These are phyloP conservation scores for Papilio demoleus DNA, from an alignment of 2,888 invertebrate species.

Conservation along the genomic window DNA sequence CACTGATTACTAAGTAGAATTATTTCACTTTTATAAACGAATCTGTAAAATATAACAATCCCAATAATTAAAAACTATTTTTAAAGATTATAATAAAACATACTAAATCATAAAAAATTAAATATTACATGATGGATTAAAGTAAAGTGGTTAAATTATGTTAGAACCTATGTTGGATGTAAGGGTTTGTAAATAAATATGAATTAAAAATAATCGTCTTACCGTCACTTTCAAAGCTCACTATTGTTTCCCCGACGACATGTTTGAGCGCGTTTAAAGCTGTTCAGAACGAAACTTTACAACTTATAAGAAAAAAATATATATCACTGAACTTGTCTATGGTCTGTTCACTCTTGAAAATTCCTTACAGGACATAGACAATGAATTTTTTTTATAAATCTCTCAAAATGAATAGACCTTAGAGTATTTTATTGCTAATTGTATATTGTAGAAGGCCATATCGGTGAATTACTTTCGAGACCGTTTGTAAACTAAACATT, in stretches of 20 bases:
- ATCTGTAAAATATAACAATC: conserved; percentile 60
- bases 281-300: conserved; percentile 55
- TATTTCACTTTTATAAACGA: conserved; percentile 47
- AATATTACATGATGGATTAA: conserved; percentile 70
- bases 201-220: conserved; percentile 54
- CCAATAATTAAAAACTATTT: conserved; percentile 68
- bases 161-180: conserved; percentile 56
- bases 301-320: conserved; percentile 17
- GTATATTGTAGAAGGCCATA: conserved; percentile 62
- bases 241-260: conserved; percentile 51
- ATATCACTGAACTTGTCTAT: conserved; percentile 41
- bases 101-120: conserved; percentile 73
- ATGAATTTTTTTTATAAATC: no score
- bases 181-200: conserved; percentile 62
- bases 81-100: conserved; percentile 73
- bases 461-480: conserved; percentile 53
- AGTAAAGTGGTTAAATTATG: conserved; percentile 60
- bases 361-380: not conserved
- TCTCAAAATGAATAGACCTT: conserved; percentile 7
- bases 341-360: conserved; percentile 26
- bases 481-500: conserved; percentile 35
- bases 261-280: conserved; percentile 71
- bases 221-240: not conserved
- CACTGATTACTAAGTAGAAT: conserved; percentile 33
- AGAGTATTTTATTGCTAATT: conserved; percentile 58